Base-by-base conservation (phyloP, 2,888 invertebrate species). In the Mechanitis messenoides region DNA sequence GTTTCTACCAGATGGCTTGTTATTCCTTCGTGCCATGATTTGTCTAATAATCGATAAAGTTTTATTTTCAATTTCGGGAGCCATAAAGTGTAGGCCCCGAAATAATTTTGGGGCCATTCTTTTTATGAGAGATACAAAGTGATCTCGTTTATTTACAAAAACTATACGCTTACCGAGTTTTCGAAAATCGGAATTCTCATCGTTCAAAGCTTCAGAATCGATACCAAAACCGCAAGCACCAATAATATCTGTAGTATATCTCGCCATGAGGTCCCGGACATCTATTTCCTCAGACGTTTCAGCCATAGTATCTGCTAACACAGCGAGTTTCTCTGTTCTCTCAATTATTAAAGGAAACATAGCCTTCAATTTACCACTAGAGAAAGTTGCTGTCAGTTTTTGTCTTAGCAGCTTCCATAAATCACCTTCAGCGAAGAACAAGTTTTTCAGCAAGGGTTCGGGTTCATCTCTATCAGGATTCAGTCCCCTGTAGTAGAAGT, bases 221-320 rank as follows among this genome's bases (percentile, higher is more conserved):
- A 80, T 67, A 0, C 79, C 80, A 42, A 78, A 80, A 3, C 76
- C 79, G 58, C 73, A 74, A 0, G 76, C 72, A 3, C 75, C 76
- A 2, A 79, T 78, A 20, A 76, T 73, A 54, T 80, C 80, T 0
- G 73, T 79, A 0, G 78, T 77, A 54, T 74, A 80, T 7, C 78
- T 64, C 0, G 77, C 75, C 72, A 78, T 75, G 0, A 79, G 62
- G 28, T 79, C 77, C 3, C 74, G 65, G 0, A 75, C 71, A 53
- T 79, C 76, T 1, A 72, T 64, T 20, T 75, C 74, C 0, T 68
- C 61, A 1, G 67, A 66, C 0, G 62, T 60, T 11, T 73, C 69
- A 0, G 69, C 66, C 2, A 70, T 45, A 4, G 3, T 35, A 35
- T 35, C 35, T 35, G 35, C 35, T 35, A 35, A 35, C 5, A 35